phyloP scores from a whole-genome alignment of 2,797 vertebrate genomes.

The Anguilla pacifica region DNA sequence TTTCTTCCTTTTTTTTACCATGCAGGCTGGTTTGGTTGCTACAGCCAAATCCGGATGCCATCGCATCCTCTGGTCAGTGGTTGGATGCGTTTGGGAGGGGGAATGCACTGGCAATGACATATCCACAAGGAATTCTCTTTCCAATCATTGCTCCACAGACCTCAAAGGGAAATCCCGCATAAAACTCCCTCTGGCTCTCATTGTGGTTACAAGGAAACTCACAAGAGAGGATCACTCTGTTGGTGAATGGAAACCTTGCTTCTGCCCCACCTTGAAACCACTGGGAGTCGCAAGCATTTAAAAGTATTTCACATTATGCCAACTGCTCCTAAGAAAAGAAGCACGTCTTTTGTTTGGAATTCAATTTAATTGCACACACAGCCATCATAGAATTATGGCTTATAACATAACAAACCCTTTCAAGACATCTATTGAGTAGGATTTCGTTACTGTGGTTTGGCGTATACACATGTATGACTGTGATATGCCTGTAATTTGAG shows the following conservation, averaged over 20 bases:
- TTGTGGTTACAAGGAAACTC: constrained; percentile 1
- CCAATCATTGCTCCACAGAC: not conserved
- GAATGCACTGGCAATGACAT: not conserved
- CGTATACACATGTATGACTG: not conserved
- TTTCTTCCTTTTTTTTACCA: not conserved
- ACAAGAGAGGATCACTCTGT: not conserved
- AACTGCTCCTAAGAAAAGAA: not conserved
- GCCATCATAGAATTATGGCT: not conserved
- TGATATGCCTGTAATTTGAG: not conserved
- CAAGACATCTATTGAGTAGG: constrained; percentile 1
- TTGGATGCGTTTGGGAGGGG: not conserved
- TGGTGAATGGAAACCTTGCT: not conserved
- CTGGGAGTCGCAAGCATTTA: not conserved
- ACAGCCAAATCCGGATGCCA: not conserved
- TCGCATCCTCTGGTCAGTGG: not conserved
- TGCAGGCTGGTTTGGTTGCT: not conserved
- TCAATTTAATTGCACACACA: not conserved
- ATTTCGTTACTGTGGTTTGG: not conserved
- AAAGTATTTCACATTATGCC: not conserved
- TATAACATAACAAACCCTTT: not conserved
- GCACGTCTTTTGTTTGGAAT: not conserved
- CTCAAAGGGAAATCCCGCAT: not conserved
- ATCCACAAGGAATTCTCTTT: not conserved
- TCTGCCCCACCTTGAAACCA: not conserved
- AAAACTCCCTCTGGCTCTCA: not conserved